Evolutionary conservation across 2,888 invertebrate species (phyloP), one percentile per base, ranked within the genome.

Genomic region (Agonopterix heracliana): DNA sequence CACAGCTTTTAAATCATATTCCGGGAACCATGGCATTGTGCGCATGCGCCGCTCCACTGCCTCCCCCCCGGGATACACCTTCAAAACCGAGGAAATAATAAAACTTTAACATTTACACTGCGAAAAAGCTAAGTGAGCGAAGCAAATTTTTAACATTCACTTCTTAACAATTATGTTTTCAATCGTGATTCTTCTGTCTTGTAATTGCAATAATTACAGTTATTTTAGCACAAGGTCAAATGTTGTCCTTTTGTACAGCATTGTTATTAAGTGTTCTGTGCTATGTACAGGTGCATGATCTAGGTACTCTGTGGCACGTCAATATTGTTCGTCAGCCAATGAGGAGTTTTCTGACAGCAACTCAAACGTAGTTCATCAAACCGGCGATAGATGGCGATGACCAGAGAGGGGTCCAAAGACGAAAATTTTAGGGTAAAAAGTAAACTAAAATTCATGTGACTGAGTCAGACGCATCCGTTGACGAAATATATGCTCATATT

Each of bases 1-100:
- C 61, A 59, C 54, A 59, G 57, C 58, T 58, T 61, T 64, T 68
- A 63, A 68, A 71, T 62, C 50, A 61, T 64, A 68, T 76, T 78
- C 78, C 80, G 66, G 79, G 74, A 78, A 78, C 48, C 66, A 62
- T 60, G 64, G 63, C 60, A 59, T 62, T 61, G 66, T 71, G 63
- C 59, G 55, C 63, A 56, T 63, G 65, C 62, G 57, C 50, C 68
- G 71, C 64, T 61, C 57, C 54, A 49, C 34, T 44, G 41, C 48
- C 11, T 59, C 17, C 45, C 68, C 57, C 52, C 48, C 55, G 60
- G 58, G 59, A 56, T 46, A 46, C 57, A n/a, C 40, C 17, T 8
- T 40, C 34, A 3, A 26, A 26, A 26, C 26, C 3, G 46, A 56
- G 54, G 51, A 56, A 60, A 58, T 61, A 60, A 62, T 58, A 58